Conservation (phyloP, 2,113 vertebrate species). For the Oncorhynchus nerka region DNA sequence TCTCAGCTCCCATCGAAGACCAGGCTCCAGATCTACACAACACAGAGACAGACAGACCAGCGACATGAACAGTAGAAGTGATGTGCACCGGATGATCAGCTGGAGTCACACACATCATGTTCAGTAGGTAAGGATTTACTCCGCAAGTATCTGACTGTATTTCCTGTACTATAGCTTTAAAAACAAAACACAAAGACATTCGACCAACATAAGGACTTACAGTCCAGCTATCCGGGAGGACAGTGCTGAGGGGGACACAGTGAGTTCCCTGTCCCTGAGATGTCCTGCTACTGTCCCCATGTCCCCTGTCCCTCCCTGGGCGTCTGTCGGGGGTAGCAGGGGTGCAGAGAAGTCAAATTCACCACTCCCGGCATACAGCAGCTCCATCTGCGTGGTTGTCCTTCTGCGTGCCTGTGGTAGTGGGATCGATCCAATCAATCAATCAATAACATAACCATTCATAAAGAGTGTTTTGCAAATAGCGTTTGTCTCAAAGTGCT, state of each 20-base stretch:
- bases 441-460: not conserved
- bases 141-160: not conserved
- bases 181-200: too few species aligned
- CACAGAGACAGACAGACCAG: constrained; percentile 48
- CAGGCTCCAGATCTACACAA: constrained; percentile 84
- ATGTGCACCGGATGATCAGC: constrained; percentile 31
- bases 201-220: constrained; percentile 74
- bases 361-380: constrained; percentile 88
- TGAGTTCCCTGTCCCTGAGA: constrained; percentile 78
- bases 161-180: not conserved
- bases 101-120: not conserved
- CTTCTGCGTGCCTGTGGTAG: constrained; percentile 85
- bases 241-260: constrained; percentile 74
- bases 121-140: not conserved
- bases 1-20: constrained; percentile 82
- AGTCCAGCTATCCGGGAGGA: constrained; percentile 81
- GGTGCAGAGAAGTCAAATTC: constrained; percentile 78
- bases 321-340: constrained; percentile 73
- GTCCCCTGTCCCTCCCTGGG: constrained; percentile 67
- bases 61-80: not conserved
- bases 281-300: constrained; percentile 65
- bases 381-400: constrained; percentile 95
- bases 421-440: not conserved
- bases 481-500: too few species aligned
- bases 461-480: too few species aligned